phyloP scores from a whole-genome alignment of 2,113 vertebrate genomes.

The Menura novaehollandiae region DNA sequence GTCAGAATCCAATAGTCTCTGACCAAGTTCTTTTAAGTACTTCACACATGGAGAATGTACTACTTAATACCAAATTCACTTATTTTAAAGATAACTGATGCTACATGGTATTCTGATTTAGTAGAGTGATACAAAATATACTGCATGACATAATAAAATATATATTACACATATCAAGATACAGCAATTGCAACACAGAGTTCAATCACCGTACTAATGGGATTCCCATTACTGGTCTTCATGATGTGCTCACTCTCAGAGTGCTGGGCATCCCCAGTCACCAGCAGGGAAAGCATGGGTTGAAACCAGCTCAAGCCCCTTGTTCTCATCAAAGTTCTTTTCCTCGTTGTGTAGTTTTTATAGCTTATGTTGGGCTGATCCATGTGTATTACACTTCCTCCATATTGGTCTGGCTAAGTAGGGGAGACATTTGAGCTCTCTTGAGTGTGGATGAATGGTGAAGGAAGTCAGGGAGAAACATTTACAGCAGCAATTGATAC shows the following conservation, averaged over 20 bases:
- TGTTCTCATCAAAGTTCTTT: not conserved
- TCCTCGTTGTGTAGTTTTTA: not conserved
- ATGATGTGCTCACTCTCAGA: not conserved
- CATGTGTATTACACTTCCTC: too few species aligned
- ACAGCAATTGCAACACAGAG: not conserved
- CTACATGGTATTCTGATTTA: not conserved
- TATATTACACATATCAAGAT: not conserved
- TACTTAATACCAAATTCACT: not conserved
- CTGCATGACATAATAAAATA: not conserved
- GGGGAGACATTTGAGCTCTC: not conserved
- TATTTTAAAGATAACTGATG: not conserved
- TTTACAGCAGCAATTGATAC: not conserved
- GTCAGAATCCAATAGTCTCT: not conserved
- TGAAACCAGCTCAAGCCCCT: not conserved
- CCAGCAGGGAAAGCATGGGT: fast-evolving
- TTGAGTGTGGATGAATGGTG: not conserved
- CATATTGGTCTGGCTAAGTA: not conserved
- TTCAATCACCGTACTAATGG: not conserved
- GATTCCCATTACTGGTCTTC: not conserved
- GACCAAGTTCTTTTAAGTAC: not conserved
- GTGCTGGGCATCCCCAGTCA: not conserved
- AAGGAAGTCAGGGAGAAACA: not conserved
- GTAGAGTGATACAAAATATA: not conserved
- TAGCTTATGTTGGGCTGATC: fast-evolving
- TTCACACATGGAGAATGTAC: fast-evolving